These are phyloP conservation scores for Bostrychus sinensis DNA, from an alignment of 2,113 vertebrate genomes.

Conservation along the genomic window DNA sequence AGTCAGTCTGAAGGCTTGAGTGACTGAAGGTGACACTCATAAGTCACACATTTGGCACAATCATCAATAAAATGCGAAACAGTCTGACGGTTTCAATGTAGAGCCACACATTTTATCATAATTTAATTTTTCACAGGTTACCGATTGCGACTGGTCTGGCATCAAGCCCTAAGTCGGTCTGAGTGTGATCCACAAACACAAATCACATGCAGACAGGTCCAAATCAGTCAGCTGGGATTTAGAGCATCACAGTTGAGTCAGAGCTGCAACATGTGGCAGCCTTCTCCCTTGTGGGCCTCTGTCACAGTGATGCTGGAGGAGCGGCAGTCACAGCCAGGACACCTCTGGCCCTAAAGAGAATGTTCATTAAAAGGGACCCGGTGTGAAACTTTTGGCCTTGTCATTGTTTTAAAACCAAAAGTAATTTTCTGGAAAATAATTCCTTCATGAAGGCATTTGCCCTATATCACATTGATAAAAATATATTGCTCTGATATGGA, in stretches of 20 bases:
- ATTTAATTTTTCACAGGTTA: constrained; percentile 28
- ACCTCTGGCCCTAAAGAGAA: constrained; percentile 7
- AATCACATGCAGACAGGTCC: constrained; percentile 20
- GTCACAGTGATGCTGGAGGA: constrained; percentile 56
- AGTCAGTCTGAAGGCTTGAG: constrained; percentile 32
- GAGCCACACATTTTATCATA: constrained; percentile 45
- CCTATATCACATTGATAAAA: too few relatives aligned
- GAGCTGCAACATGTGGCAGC: constrained; percentile 32
- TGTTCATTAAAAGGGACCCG: constrained; percentile 37
- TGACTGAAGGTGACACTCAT: constrained; percentile 27
- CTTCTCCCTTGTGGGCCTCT: constrained; percentile 29
- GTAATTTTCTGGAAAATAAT: too few relatives aligned
- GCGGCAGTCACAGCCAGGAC: constrained; percentile 38
- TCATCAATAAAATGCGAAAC: constrained; percentile 40
- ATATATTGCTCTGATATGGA: too few relatives aligned
- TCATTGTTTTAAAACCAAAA: neutral
- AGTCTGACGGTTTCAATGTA: constrained; percentile 29
- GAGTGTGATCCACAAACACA: constrained; percentile 39
- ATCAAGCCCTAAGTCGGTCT: constrained; percentile 28
- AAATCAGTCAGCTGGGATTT: constrained; percentile 30
- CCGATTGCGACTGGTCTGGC: constrained; percentile 34
- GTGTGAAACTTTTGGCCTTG: constrained; percentile 29
- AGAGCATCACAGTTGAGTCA: constrained; percentile 28
- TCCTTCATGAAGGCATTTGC: too few relatives aligned
- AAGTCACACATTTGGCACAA: constrained; percentile 39